Base-by-base conservation (phyloP, 2,888 invertebrate species). In the Stenodema calcarata region DNA sequence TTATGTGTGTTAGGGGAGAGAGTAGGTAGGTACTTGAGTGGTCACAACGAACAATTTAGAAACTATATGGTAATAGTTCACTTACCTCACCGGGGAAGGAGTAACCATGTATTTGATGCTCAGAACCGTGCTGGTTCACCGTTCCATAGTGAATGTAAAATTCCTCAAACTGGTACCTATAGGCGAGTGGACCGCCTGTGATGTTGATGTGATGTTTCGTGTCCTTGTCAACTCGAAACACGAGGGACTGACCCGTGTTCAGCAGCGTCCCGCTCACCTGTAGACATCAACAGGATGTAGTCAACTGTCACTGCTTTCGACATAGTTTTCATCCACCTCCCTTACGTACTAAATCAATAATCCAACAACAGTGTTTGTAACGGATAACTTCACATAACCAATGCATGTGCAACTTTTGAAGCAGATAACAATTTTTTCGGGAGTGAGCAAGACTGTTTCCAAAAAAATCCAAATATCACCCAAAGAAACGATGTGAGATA, bases 71-170 rank as follows among this genome's bases (percentile, higher is more conserved):
- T 7, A 44, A 80, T 18, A 28, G 16, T 30, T 16, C 50, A 54
- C 80, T 94, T 91, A 99, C 99, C 95, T 99, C 99, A 87, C 98
- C 99, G 35, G 99, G 99, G 92, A 99, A 99, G 70, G 97, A 95
- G 90, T 97, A 96, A 88, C 97, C 97, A 90, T 98, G 97, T 89
- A 99, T 96, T 90, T 95, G 96, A 91, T 99, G 99, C 91, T 99
- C 99, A 0, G 99, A 99, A 18, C 99, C 99, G 89, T 95, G 94
- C 89, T 94, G 94, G 90, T 98, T 96, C 89, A 96, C 95, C 89
- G 95, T 94, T 44, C 98, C 98, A 91, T 98, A 98, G 92, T 98
- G 98, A 91, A 98, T 96, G 92, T 98, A 97, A 91, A 98, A 96
- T 92, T 98, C 97, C 90, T 97, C 96, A 90, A 98, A 97, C 92